Percentiles rank a stretch among this genome's conserved stretches.
Evolutionary conservation across 2,797 vertebrate genomes (phyloP).

Genomic region (Platalea minor): DNA sequence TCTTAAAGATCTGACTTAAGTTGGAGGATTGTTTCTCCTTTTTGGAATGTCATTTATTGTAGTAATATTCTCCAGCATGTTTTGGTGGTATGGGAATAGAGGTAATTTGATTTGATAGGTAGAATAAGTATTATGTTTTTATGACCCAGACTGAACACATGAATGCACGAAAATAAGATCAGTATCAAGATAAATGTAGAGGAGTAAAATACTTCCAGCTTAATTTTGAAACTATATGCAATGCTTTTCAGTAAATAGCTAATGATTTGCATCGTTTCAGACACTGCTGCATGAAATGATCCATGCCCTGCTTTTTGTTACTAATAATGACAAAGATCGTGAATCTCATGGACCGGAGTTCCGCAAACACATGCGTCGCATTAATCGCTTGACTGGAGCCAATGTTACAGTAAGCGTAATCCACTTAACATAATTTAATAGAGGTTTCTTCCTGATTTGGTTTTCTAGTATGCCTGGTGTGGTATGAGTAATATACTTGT

Average conservation of each 20-base stretch:
- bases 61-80: neutral
- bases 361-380: conserved; percentile 93
- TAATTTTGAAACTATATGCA: neutral
- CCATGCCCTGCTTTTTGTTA: conserved; percentile 95
- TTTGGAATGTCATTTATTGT: neutral
- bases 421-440: neutral
- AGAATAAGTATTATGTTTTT: neutral
- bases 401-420: conserved; percentile 83
- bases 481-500: neutral
- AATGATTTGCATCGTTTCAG: conserved; percentile 67
- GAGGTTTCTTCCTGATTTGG: neutral
- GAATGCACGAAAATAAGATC: neutral
- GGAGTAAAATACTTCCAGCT: neutral
- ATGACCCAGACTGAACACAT: neutral
- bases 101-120: neutral
- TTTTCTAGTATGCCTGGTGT: neutral
- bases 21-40: neutral
- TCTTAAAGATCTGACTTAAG: neutral
- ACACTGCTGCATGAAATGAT: conserved; percentile 99
- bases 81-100: neutral
- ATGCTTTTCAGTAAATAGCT: neutral
- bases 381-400: conserved; percentile 88
- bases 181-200: neutral
- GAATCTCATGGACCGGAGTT: conserved; percentile 95
- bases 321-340: conserved; percentile 89